Base-by-base conservation (phyloP, 2,113 vertebrate genomes). In the Bos javanicus region DNA sequence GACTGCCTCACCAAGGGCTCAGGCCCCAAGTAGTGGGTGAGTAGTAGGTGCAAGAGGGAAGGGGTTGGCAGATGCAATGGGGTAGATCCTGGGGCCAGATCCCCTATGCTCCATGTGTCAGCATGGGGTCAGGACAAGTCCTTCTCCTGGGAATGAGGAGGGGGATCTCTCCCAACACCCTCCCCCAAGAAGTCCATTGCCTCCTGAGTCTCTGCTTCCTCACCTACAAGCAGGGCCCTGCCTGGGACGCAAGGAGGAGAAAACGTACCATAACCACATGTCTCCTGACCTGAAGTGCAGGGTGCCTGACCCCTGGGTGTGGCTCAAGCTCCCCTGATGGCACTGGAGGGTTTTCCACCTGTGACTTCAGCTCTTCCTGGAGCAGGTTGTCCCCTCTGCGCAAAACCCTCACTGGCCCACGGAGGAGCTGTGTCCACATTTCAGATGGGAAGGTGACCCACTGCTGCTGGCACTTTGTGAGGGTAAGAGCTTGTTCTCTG, bases 91-190 rank as follows among this genome's bases (percentile, higher is more conserved):
- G 26, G 36, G 7, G 21, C 21, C 19, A 81, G 78, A 12, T 59
- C 6, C 28, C 56, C 25, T 2, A 30, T 0, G 3, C 25, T 8
- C 4, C 0, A 3, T 3, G 19, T 30, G 19, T 19, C 39, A 78
- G 48, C 2, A 54, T 12, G 30, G 30, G n/a, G 15, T 28, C n/a
- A 28, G 21, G 59, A 23, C 13, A 43, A 91, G 23, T 39, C 33
- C 59, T 39, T 30, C 46, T 39, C 36, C 21, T 85, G 19, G 14
- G 26, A 43, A 60, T 33, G 14, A 19, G 17, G 21, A 0, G 1
- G 30, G 30, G 12, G 11, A 28, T 64, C 67, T 90, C 89, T 84
- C 25, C 36, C 36, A 83, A 3, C 2, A 54, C 13, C 7, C 4
- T 17, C 30, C 0, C 3, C 7, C 21, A 15, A 9, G 60, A 88